These are phyloP conservation scores for Podarcis cretensis DNA, from an alignment of 2,113 vertebrate genomes.

Conservation along the genomic window DNA sequence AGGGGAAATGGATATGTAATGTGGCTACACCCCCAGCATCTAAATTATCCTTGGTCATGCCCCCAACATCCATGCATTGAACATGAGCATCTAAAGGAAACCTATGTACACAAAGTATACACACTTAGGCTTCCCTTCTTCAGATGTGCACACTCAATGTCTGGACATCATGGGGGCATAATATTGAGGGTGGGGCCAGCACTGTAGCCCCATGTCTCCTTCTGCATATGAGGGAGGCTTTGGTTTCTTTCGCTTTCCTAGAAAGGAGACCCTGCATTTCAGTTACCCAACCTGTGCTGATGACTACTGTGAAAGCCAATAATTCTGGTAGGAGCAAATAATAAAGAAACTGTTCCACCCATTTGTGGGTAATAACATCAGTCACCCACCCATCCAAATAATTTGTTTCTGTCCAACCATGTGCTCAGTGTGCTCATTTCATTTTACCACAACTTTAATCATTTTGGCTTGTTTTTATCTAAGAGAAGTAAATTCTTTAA, in stretches of 20 bases:
- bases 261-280: neutral
- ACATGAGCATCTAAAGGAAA: no score
- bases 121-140: neutral
- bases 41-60: no score
- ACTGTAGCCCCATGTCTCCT: neutral
- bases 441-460: slow-evolving; percentile 64
- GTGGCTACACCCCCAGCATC: neutral
- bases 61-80: no score
- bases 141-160: neutral
- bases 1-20: neutral
- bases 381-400: no score
- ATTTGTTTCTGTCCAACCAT: neutral
- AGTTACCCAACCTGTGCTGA: neutral
- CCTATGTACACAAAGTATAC: no score
- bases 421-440: slow-evolving; percentile 52
- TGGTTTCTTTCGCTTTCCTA: neutral
- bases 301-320: neutral
- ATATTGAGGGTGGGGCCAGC: neutral
- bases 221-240: neutral
- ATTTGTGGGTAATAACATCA: neutral
- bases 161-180: neutral
- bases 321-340: neutral
- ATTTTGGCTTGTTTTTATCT: slow-evolving; percentile 62
- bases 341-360: neutral
- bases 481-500: slow-evolving; percentile 39